Base-by-base conservation (phyloP, 2,797 vertebrate species). In the Adrianichthys oophorus region DNA sequence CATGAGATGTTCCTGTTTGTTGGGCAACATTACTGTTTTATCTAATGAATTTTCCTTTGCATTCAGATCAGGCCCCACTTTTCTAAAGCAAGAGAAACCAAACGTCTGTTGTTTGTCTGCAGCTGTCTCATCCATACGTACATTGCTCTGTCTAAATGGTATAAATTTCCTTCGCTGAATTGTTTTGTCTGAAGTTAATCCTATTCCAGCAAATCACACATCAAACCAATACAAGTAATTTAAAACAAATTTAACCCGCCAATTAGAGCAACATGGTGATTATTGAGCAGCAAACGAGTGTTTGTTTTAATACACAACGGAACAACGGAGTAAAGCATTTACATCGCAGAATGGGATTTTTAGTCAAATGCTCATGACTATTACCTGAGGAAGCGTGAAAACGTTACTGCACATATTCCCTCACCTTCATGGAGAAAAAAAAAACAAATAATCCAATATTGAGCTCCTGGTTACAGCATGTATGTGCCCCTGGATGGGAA, bases 371-470 rank as follows among this genome's bases (percentile, higher is more conserved):
- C 41, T 51, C 21, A 23, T n/a, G 56, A 59, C 41, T 61, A 45
- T 49, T 42, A 75, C 78, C 79, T 21, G 49, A 76, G 78, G 83
- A 70, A 51, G 40, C 58, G 43, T 60, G 17, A 42, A 77, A 73
- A 73, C 13, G n/a, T 67, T 79, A 79, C 76, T 84, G 55, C 68
- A 72, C 65, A 69, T 65, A 80, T 59, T 76, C 53, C 62, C 67
- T 82, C 62, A 56, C 56, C 69, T 60, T 72, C 60, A 74, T 47
- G n/a, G 21, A 19, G 54, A 54, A 46, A 7, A 21, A 19, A 52
- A 56, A 46, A 5, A 65, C 65, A 78, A 74, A 87, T 70, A 67
- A 83, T 59, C 44, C 59, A 59, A 84, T 83, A 78, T 76, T 68
- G 62, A 43, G 29, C 50, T 74, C 49, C 26, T 62, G 70, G 70